Evolutionary conservation across 2,113 vertebrate genomes (phyloP), one percentile per base, ranked within the genome.

Genomic region (Origma solitaria): DNA sequence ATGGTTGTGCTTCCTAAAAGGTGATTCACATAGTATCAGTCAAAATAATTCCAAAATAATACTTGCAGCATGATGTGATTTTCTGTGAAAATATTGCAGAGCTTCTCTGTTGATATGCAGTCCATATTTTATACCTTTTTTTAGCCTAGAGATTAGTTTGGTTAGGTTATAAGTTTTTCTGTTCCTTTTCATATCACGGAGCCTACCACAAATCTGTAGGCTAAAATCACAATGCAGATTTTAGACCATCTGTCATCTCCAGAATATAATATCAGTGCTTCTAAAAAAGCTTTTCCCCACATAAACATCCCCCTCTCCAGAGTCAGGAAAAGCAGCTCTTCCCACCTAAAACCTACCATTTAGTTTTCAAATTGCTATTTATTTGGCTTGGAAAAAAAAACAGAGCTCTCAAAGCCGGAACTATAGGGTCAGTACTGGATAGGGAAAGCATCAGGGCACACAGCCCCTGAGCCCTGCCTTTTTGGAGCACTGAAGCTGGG

Each of bases 201-300:
- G 23, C 93, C 81, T 92, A 49, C 61, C 57, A 54, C 72, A 92
- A 87, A 95, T 91, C 86, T 79, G 73, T 92, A 92, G 78, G 61
- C 81, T 89, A 86, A 86, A 69, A n/a, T 85, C 78, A 76, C 73
- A 92, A 71, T 86, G 51, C 83, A 89, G 69, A 53, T 89, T 91
- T 94, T 61, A 86, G 47, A 82, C 93, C 93, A 96, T 95, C 94
- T 97, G 95, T 79, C 61, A 77, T 92, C 70, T 90, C 78, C 89
- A 45, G 44, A 87, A 72, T 89, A 72, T 84, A 91, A 94, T 89
- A 90, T 93, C 93, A 95, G 40, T 33, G 13, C 65, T 91, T 71
- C 73, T 91, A 80, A 96, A 95, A 95, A 89, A 89, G 31, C 33
- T 4, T 72, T 87, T 95, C 61, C 82, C 80, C 86, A 84, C 38